Evolutionary conservation across 1,140 invertebrate species (phyloP).

Genomic region (Cydia splendana): DNA sequence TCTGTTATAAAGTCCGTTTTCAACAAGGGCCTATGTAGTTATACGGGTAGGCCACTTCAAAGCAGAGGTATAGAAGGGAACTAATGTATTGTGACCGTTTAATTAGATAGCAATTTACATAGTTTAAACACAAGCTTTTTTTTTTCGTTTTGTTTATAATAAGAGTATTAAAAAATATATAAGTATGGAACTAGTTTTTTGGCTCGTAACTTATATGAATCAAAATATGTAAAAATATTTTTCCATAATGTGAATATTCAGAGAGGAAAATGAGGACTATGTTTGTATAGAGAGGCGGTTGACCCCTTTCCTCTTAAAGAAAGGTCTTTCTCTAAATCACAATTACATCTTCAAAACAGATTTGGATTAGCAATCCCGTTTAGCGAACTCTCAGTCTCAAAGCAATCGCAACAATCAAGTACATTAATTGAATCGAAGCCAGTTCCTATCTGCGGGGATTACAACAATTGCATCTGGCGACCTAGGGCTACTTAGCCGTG

Average conservation of each 20-base stretch:
- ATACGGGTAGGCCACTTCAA: neutral
- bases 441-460: neutral
- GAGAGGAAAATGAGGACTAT: too few relatives aligned
- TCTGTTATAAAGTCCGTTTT: conserved; percentile 41
- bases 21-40: conserved; percentile 27
- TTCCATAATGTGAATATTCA: too few relatives aligned
- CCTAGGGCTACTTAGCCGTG: conserved; percentile 1
- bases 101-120: neutral
- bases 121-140: too few relatives aligned
- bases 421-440: neutral
- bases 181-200: too few relatives aligned
- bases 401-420: neutral
- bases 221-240: too few relatives aligned
- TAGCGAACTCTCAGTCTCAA: neutral
- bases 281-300: too few relatives aligned
- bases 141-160: too few relatives aligned
- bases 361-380: neutral
- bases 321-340: too few relatives aligned
- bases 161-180: too few relatives aligned
- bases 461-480: conserved; percentile 18
- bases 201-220: too few relatives aligned
- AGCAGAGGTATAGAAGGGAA: neutral
- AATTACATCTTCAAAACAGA: too few relatives aligned
- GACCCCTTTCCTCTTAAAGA: too few relatives aligned
- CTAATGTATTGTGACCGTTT: neutral